Percentiles rank a stretch among this genome's conserved stretches.
Evolutionary conservation across 2,888 invertebrate species (phyloP).

Genomic region (Coelogynopora nodosa): DNA sequence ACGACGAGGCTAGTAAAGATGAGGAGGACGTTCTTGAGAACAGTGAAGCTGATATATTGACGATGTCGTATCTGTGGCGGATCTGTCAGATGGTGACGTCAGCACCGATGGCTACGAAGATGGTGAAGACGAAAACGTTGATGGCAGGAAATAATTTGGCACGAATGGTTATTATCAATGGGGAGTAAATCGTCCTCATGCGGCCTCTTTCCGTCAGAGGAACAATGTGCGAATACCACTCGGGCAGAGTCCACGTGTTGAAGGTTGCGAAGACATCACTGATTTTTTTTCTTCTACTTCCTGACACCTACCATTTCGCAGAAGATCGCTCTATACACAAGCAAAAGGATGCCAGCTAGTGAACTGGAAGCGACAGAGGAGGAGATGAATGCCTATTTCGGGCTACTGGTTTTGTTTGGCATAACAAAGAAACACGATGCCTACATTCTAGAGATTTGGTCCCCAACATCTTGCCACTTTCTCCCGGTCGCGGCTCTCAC

Average conservation of each 20-base stretch:
- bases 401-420: constrained; percentile 1
- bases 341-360: neutral
- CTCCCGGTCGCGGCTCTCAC: neutral
- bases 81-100: neutral
- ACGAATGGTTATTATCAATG: neutral
- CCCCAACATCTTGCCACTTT: neutral
- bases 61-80: neutral
- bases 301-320: neutral
- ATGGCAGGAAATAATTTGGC: neutral
- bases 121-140: neutral
- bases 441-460: neutral
- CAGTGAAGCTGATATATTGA: neutral
- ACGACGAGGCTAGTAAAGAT: constrained; percentile 1
- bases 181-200: too few relatives aligned
- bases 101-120: too few relatives aligned
- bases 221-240: too few relatives aligned
- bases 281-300: neutral
- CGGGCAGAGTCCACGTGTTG: too few relatives aligned
- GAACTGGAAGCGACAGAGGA: neutral
- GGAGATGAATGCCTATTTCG: neutral
- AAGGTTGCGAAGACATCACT: neutral
- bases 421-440: neutral
- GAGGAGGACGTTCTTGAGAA: neutral
- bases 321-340: constrained; percentile 1
- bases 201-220: too few relatives aligned